Base-by-base conservation (phyloP, 2,113 vertebrate species). In the Euleptes europaea region DNA sequence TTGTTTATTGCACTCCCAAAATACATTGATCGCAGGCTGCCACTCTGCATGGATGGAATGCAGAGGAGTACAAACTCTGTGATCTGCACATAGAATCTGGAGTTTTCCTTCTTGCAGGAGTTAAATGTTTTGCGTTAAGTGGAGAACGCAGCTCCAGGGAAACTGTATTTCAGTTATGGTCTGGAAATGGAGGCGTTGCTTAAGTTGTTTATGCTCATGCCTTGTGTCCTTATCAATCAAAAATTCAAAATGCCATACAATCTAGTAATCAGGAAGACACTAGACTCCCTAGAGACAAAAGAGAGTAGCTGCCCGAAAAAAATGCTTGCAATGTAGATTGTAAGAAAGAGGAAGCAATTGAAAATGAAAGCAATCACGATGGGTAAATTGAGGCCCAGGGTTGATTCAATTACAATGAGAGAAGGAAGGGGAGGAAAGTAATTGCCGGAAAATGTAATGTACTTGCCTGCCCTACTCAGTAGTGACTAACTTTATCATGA, bases 301-400 rank as follows among this genome's bases (percentile, higher is more conserved):
- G 60, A 7, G 44, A 60, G 17, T 51, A 67, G 54, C 35, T 84
- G 82, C 86, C 66, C 17, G 28, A 1, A 67, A 1, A 67, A 11
- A 9, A 4, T 19, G 40, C 49, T 26, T 60, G 60, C 40, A 84
- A 14, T 82, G 77, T 83, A 23, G 31, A n/a, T 10, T 86, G 35
- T 77, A 85, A 89, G 80, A 80, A 86, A 90, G 47, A 90, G 90
- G 77, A 92, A 92, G 26, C 70, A 11, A 44, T 75, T 1, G 23
- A 77, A 88, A 13, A 85, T 65, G 38, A 75, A 65, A 40, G 23
- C 51, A 4, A 42, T 47, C 80, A 73, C 28, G 38, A 74, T 47
- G 8, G 71, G 8, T 84, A 38, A 82, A 57, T 2, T 84, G 57
- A 75, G 15, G 66, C 81, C 78, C 57, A 83, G 71, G 85, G 70